Base-by-base conservation (phyloP, 2,797 vertebrate species). In the Syngnathus rostellatus region DNA sequence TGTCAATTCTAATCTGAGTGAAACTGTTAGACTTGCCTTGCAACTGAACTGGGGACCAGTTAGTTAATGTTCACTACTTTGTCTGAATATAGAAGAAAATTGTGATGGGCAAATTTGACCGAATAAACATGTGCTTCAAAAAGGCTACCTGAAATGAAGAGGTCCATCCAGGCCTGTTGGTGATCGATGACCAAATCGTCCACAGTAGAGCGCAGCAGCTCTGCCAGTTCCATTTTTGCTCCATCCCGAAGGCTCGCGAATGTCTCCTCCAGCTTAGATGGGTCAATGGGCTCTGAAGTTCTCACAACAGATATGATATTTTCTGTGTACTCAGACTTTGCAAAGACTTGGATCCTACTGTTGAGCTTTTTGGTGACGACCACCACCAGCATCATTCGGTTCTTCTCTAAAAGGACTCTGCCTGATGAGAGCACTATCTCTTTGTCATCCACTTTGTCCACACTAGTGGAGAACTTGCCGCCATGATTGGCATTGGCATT, bases 121-220 rank as follows among this genome's bases (percentile, higher is more conserved):
- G 12, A 55, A 39, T 59, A 0, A 59, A 8, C 9, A 41, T 2
- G 39, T 41, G 19, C 11, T 12, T 14, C 5, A 43, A 19, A 16
- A 1, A 38, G 58, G 85, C 91, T 75, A 95, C 97, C 97, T 79
- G 96, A 95, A 76, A 92, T 93, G 77, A 99, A 97, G 54, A 98
- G 92, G 74, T 98, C 94, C n/a, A 89, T 82, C 97, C 97, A 99
- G 23, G 92, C 93, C 80, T 91, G 91, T 74, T 93, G 94, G 85
- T 99, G 97, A 58, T 95, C 93, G 41, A 79, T 74, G 9, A 95
- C 86, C 68, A 98, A 82, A 12, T 95, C 92, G 0, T 95, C 92
- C 8, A 92, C 83, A 0, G 79, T 89, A 73, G 84, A 80, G 66
- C 89, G 89, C 82, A 98, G 83, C 62, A 97, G 83, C 70, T 98